These are phyloP conservation scores for Hylaeus volcanicus DNA, from an alignment of 1,140 invertebrate genomes.

Conservation along the genomic window DNA sequence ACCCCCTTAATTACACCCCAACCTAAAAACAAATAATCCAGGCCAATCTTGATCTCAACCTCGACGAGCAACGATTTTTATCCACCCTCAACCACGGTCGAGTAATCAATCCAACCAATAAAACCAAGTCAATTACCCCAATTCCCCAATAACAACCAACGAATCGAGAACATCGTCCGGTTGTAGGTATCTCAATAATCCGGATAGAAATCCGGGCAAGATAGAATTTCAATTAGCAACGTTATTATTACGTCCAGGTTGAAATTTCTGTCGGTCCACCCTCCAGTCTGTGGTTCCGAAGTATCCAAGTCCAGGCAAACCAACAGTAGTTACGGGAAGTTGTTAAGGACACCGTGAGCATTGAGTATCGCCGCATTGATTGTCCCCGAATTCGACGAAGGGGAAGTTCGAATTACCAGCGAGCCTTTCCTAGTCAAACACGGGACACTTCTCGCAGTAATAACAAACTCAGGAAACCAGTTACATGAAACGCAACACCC, in stretches of 20 bases:
- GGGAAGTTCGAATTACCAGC: constrained; percentile 38
- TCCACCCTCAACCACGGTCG: too few relatives aligned
- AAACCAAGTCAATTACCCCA: too few relatives aligned
- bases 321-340: constrained; percentile 25
- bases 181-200: background rate
- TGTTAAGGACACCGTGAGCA: constrained; percentile 46
- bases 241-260: constrained; percentile 26
- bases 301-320: constrained; percentile 39
- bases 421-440: constrained; percentile 7
- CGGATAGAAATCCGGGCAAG: constrained; percentile 27
- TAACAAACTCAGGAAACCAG: background rate
- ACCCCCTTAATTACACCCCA: too few relatives aligned
- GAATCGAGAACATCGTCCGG: background rate
- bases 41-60: too few relatives aligned
- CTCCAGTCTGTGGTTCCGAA: constrained; percentile 26
- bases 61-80: too few relatives aligned
- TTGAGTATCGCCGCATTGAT: constrained; percentile 36
- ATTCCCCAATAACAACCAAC: too few relatives aligned
- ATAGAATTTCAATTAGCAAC: constrained; percentile 36
- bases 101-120: too few relatives aligned
- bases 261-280: constrained; percentile 13
- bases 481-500: background rate
- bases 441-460: background rate
- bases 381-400: constrained; percentile 34
- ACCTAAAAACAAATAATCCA: too few relatives aligned